Evolutionary conservation across 2,797 vertebrate genomes (phyloP).

Genomic region (Phataginus tricuspis): DNA sequence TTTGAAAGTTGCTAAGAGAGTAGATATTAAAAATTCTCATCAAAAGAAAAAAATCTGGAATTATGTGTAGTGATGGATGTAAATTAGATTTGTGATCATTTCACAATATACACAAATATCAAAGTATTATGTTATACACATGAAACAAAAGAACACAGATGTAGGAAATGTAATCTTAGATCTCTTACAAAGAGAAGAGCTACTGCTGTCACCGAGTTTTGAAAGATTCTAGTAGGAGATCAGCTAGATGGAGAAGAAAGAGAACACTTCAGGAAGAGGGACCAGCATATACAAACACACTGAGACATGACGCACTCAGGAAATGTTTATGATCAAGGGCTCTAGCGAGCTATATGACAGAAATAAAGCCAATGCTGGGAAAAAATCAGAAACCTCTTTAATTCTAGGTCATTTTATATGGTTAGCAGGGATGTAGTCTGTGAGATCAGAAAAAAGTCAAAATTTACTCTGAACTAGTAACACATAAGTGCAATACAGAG

Average conservation of each 20-base stretch:
- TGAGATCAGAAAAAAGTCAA: background rate
- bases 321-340: background rate
- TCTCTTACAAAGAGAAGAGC: background rate
- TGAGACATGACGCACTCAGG: background rate
- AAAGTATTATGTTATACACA: background rate
- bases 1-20: background rate
- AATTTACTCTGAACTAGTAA: background rate
- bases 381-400: background rate
- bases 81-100: background rate
- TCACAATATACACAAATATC: background rate
- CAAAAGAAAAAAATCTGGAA: background rate
- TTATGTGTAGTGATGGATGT: background rate
- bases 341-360: background rate
- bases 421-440: background rate
- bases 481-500: background rate
- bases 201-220: background rate
- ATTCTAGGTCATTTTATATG: background rate
- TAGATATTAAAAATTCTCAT: background rate
- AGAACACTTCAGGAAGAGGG: background rate
- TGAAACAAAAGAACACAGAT: background rate
- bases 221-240: background rate
- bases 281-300: fast-evolving
- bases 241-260: background rate
- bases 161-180: background rate
- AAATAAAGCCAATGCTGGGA: background rate